phyloP scores from a whole-genome alignment of 2,113 vertebrate species.

The Polyodon spathula region DNA sequence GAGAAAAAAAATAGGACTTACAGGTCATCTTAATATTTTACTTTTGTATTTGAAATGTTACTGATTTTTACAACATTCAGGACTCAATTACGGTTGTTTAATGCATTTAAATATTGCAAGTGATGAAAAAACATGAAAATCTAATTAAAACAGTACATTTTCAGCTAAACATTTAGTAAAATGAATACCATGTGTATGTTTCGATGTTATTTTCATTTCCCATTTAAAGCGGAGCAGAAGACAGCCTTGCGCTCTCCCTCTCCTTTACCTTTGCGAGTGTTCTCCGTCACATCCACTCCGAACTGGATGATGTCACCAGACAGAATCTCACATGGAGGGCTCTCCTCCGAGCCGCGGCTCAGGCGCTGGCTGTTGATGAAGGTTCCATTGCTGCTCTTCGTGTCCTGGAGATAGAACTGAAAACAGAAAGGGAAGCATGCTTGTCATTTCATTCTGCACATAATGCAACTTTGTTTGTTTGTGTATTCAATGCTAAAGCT shows the following conservation, averaged over 20 bases:
- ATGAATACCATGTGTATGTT: too few relatives aligned
- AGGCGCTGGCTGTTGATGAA: conserved; percentile 98
- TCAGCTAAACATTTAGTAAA: too few relatives aligned
- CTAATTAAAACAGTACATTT: too few relatives aligned
- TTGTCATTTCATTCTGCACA: background rate
- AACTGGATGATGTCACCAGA: conserved; percentile 98
- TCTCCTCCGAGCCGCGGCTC: conserved; percentile 96
- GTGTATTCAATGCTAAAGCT: too few relatives aligned
- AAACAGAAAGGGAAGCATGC: conserved; percentile 28
- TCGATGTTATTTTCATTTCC: background rate
- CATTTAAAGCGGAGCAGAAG: background rate
- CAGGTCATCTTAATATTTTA: too few relatives aligned
- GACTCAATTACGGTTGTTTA: too few relatives aligned
- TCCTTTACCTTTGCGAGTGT: conserved; percentile 91
- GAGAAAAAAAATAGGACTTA: too few relatives aligned
- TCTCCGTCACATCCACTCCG: conserved; percentile 97
- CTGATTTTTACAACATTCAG: too few relatives aligned
- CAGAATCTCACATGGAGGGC: conserved; percentile 93
- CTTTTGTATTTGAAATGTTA: too few relatives aligned
- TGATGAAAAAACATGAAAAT: too few relatives aligned
- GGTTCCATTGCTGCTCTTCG: conserved; percentile 98
- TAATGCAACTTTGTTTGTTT: too few relatives aligned
- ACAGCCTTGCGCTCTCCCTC: conserved; percentile 20
- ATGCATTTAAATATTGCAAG: too few relatives aligned
- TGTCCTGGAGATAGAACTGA: conserved; percentile 98